A percentile compares a stretch with the other conserved stretches of the same genome.
Conservation (phyloP, 2,797 vertebrate genomes). For the Neomorphus geoffroyi region DNA sequence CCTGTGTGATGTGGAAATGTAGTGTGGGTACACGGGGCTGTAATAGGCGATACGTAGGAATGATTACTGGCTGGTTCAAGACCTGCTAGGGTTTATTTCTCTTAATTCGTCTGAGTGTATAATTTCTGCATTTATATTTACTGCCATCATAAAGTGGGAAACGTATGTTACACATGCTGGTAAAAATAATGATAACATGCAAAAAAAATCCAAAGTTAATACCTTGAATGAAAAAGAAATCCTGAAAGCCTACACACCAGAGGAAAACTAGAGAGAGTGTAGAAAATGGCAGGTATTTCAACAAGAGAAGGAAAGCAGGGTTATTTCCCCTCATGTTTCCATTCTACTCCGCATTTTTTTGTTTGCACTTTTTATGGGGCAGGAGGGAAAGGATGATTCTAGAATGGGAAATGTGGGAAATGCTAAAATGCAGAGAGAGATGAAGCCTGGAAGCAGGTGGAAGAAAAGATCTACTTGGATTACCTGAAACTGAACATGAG, state of each 20-base stretch:
- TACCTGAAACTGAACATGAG: conserved; percentile 41
- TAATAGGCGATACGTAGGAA: conserved; percentile 65
- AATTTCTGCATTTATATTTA: conserved; percentile 65
- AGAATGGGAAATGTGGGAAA: conserved; percentile 22
- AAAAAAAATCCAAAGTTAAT: conserved; percentile 35
- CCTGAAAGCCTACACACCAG: not conserved
- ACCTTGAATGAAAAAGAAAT: conserved; percentile 41
- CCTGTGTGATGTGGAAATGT: conserved; percentile 74
- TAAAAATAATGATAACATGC: conserved; percentile 45
- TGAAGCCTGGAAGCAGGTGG: conserved; percentile 30
- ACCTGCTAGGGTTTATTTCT: conserved; percentile 47
- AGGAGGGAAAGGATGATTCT: not conserved
- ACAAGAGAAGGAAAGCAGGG: not conserved
- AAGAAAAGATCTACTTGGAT: conserved; percentile 28
- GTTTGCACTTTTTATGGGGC: not conserved
- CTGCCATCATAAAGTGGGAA: conserved; percentile 33
- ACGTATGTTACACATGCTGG: conserved; percentile 17
- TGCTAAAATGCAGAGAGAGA: conserved; percentile 6
- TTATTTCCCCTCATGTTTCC: not conserved
- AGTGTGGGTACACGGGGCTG: conserved; percentile 36
- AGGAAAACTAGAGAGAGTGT: not conserved
- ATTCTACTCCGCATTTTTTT: not conserved
- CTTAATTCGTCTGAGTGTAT: conserved; percentile 46
- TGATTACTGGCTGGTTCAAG: conserved; percentile 50
- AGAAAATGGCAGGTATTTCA: conserved; percentile 1